Evolutionary conservation across 2,888 invertebrate species (phyloP).

Genomic region (Agrotis exclamationis): DNA sequence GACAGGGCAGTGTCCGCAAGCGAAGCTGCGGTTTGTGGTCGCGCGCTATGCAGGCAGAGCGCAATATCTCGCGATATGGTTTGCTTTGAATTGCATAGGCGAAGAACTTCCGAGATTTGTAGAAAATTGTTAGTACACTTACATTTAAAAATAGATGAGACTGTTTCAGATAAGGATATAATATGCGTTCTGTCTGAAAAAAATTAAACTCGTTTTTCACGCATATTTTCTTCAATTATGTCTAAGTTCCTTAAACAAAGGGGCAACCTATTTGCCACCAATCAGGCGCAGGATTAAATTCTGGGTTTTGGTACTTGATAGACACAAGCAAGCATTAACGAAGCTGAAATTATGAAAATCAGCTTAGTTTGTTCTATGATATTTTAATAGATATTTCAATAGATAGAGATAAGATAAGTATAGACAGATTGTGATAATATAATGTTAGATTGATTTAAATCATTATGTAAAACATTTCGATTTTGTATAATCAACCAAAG

Average conservation of each 20-base stretch:
- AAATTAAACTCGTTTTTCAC: too few species aligned
- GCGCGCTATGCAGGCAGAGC: conserved; percentile 43
- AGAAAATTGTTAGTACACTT: background rate
- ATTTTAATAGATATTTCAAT: too few species aligned
- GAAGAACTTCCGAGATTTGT: background rate
- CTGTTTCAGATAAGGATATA: background rate
- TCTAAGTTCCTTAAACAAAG: too few species aligned
- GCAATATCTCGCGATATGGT: conserved; percentile 45
- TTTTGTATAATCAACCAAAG: background rate
- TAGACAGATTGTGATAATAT: too few species aligned
- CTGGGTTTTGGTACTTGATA: too few species aligned
- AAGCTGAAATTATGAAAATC: too few species aligned
- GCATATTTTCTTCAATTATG: too few species aligned
- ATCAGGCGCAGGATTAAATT: too few species aligned
- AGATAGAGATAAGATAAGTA: background rate
- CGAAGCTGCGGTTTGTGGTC: conserved; percentile 62
- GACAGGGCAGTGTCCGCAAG: conserved; percentile 61
- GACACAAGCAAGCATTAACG: too few species aligned
- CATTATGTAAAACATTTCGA: background rate
- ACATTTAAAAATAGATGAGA: background rate
- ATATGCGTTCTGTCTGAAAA: too few species aligned
- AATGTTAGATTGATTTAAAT: conserved; percentile 2
- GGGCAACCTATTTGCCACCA: too few species aligned
- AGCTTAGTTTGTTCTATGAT: background rate
- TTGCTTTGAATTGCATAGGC: conserved; percentile 28